Evolutionary conservation across 2,113 vertebrate species (phyloP).

Genomic region (Conger conger): DNA sequence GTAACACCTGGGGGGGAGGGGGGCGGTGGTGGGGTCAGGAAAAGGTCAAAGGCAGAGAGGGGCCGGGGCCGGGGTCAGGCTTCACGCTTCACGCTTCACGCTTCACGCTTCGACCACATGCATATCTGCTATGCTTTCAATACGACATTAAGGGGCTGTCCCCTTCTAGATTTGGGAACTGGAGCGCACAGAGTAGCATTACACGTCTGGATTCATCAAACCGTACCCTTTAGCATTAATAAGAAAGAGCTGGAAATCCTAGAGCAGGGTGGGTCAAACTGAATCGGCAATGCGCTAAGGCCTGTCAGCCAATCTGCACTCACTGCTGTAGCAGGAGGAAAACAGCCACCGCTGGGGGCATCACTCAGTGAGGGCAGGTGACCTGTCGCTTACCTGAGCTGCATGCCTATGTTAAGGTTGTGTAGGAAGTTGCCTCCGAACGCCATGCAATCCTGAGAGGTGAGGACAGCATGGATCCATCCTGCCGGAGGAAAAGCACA

Average conservation of each 20-base stretch:
- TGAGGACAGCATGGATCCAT: slow-evolving; percentile 98
- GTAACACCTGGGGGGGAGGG: slow-evolving; percentile 79
- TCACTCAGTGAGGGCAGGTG: neutral
- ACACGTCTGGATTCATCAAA: neutral
- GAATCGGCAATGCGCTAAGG: no score
- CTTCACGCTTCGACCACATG: neutral
- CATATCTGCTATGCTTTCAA: neutral
- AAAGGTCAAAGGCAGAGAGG: neutral
- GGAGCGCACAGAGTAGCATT: neutral
- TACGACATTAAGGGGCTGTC: neutral
- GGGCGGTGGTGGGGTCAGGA: neutral
- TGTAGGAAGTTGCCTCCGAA: slow-evolving; percentile 99
- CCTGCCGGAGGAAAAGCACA: slow-evolving; percentile 70
- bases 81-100: neutral
- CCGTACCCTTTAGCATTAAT: neutral
- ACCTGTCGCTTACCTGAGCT: slow-evolving; percentile 85
- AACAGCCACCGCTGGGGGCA: neutral
- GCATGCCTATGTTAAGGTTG: slow-evolving; percentile 99
- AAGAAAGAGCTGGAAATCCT: neutral
- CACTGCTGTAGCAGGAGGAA: neutral
- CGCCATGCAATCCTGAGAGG: slow-evolving; percentile 99
- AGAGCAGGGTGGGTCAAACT: no score
- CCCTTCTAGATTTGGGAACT: no score
- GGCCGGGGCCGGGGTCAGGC: neutral
- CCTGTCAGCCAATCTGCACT: neutral